A percentile compares a stretch with the other conserved stretches of the same genome.
phyloP scores from a whole-genome alignment of 2,113 vertebrate species.

The Tringa solitaria region DNA sequence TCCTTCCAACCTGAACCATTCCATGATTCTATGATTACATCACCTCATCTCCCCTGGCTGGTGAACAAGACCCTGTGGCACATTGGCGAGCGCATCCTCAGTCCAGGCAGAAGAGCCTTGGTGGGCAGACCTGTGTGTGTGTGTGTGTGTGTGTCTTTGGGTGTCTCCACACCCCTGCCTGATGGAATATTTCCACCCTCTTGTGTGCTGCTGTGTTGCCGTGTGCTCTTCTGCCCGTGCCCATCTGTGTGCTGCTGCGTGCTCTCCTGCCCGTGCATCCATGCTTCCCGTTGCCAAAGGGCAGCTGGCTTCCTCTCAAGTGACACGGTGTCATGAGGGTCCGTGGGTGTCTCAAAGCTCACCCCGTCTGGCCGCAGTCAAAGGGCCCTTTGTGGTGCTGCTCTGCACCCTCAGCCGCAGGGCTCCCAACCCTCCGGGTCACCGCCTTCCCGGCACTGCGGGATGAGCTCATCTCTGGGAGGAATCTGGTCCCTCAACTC shows the following conservation, averaged over 20 bases:
- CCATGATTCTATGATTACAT: too few species aligned
- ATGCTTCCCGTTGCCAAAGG: neutral
- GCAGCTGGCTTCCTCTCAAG: slow-evolving; percentile 44
- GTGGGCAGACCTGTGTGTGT: accelerated
- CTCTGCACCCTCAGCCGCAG: neutral
- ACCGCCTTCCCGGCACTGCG: neutral
- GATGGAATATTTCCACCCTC: neutral
- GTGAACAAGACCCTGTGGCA: accelerated
- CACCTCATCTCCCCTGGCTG: neutral
- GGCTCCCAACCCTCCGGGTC: neutral
- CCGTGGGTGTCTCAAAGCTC: slow-evolving; percentile 27
- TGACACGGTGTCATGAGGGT: neutral
- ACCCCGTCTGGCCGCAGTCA: slow-evolving; percentile 25
- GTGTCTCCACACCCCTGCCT: neutral
- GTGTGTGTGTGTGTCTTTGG: neutral
- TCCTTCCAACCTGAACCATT: too few species aligned
- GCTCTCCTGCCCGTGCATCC: neutral
- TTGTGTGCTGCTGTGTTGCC: neutral
- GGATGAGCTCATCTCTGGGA: slow-evolving; percentile 69
- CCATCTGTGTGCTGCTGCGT: too few species aligned
- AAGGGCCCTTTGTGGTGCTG: slow-evolving; percentile 67
- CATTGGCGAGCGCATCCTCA: neutral
- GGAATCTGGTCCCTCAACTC: slow-evolving; percentile 23
- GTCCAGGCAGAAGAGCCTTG: neutral
- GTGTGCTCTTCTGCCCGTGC: neutral